phyloP scores from a whole-genome alignment of 2,113 vertebrate genomes.

The Spea multiplicata region DNA sequence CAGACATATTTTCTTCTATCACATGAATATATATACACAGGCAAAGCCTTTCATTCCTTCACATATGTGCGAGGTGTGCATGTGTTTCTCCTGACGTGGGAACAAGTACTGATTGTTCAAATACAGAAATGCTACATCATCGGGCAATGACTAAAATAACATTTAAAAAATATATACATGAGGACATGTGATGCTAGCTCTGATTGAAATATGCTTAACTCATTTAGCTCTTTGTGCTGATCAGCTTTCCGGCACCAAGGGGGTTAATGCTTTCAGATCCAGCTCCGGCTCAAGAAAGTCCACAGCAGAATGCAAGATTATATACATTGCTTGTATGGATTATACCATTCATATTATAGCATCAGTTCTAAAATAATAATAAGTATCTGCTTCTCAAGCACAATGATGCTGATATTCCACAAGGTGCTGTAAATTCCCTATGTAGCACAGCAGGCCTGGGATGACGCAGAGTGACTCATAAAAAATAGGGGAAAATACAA shows the following conservation, averaged over 20 bases:
- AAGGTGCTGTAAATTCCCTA: no score
- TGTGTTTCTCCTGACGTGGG: background rate
- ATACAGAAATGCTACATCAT: background rate
- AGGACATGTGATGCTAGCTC: background rate
- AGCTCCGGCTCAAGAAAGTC: no score
- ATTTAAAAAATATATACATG: no score
- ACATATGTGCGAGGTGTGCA: no score
- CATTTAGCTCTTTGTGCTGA: background rate
- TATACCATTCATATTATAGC: no score
- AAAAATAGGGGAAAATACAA: no score
- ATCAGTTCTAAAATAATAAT: no score
- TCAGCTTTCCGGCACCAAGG: no score
- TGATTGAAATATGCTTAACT: background rate
- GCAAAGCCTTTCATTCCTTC: background rate
- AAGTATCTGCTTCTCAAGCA: no score
- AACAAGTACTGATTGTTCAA: slow-evolving; percentile 30
- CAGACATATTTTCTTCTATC: slow-evolving; percentile 2
- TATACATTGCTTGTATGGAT: no score
- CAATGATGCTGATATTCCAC: no score
- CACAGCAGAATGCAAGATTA: no score
- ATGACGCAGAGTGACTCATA: slow-evolving; percentile 12
- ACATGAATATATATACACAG: background rate
- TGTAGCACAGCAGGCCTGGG: background rate
- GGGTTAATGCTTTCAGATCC: background rate
- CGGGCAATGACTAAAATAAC: background rate